A percentile compares a stretch with the other conserved stretches of the same genome.
Evolutionary conservation across 2,797 vertebrate genomes (phyloP).

Genomic region (Myotis daubentonii): DNA sequence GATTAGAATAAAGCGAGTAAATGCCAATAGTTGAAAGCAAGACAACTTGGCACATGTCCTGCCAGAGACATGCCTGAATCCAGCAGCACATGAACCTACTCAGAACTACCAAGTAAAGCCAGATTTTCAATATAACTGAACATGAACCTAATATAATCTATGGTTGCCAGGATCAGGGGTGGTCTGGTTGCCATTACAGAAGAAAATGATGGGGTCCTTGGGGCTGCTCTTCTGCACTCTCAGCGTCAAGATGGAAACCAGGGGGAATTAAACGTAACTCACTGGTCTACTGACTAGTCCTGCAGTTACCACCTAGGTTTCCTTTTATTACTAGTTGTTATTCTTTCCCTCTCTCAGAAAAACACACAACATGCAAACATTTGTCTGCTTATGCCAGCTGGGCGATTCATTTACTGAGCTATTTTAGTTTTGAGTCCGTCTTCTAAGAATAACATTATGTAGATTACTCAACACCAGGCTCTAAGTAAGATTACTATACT

Average conservation of each 20-base stretch:
- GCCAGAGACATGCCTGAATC: not conserved
- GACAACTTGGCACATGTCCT: too few relatives aligned
- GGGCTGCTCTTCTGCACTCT: not conserved
- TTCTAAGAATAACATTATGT: not conserved
- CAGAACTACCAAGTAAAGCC: not conserved
- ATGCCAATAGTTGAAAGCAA: not conserved
- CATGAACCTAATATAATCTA: not conserved
- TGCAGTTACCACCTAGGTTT: not conserved
- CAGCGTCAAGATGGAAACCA: not conserved
- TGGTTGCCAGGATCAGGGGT: not conserved
- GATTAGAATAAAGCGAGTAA: not conserved
- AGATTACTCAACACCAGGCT: not conserved
- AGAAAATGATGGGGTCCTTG: not conserved
- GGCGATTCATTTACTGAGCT: not conserved
- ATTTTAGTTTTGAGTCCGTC: not conserved
- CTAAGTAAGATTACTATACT: not conserved
- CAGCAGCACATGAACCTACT: not conserved
- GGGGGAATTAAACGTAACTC: not conserved
- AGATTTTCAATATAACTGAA: not conserved
- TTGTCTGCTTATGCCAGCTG: not conserved
- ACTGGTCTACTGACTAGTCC: not conserved
- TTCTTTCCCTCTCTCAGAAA: not conserved
- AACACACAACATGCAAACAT: not conserved
- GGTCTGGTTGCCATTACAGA: not conserved
- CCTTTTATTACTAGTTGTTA: not conserved